Conservation (phyloP, 2,888 invertebrate genomes). For the Melitaea athalia region DNA sequence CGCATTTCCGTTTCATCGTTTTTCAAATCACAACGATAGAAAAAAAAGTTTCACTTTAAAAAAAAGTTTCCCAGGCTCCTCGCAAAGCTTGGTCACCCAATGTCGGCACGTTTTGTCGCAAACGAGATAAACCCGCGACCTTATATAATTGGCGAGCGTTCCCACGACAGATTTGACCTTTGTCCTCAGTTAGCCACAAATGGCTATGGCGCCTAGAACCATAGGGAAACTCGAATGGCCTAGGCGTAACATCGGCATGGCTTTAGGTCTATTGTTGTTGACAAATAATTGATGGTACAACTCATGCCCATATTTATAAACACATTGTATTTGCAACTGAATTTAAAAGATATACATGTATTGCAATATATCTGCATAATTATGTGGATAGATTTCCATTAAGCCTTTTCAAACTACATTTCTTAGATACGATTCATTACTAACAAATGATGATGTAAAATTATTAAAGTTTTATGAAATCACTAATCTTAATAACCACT, state of each 20-base stretch:
- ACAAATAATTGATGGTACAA: not conserved
- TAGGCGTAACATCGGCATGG: not conserved
- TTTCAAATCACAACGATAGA: too few relatives aligned
- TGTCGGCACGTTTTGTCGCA: conserved; percentile 45
- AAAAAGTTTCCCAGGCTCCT: not conserved
- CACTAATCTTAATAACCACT: too few relatives aligned
- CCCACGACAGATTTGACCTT: conserved; percentile 42
- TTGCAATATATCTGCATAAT: too few relatives aligned
- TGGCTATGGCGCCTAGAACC: conserved; percentile 34
- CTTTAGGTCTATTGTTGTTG: not conserved
- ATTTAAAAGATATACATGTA: too few relatives aligned
- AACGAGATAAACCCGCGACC: conserved; percentile 46
- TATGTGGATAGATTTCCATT: too few relatives aligned
- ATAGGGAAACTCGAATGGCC: conserved; percentile 16
- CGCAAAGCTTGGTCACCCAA: conserved; percentile 1
- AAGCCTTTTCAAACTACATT: too few relatives aligned
- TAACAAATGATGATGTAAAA: too few relatives aligned
- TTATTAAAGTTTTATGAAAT: too few relatives aligned
- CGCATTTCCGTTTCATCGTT: too few relatives aligned
- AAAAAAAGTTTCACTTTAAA: too few relatives aligned
- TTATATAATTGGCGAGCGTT: conserved; percentile 48
- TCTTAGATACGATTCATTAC: too few relatives aligned
- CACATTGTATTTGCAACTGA: too few relatives aligned
- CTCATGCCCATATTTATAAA: not conserved
- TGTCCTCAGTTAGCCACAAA: conserved; percentile 36